Conservation (phyloP, 2,113 vertebrate species). For the Garra rufa region DNA sequence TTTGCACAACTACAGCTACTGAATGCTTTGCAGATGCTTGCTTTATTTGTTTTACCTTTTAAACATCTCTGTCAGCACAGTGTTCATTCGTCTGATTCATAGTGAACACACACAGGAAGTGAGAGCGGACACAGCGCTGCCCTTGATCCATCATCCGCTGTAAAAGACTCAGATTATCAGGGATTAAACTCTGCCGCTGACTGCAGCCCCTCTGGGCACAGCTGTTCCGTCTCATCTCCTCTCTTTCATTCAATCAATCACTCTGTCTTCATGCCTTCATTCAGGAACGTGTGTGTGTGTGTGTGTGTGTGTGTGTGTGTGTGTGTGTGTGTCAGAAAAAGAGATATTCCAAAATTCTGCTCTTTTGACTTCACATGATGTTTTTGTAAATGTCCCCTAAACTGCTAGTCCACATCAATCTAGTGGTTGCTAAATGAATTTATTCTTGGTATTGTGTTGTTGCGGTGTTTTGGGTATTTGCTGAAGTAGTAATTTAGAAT, state of each 20-base stretch:
- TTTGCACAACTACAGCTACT: too few species aligned
- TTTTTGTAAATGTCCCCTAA: neutral
- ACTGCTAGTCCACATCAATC: neutral
- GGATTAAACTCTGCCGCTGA: slow-evolving; percentile 9
- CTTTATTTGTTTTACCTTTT: neutral
- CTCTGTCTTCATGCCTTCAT: slow-evolving; percentile 2
- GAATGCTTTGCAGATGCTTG: neutral
- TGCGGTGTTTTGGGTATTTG: neutral
- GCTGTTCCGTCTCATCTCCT: slow-evolving; percentile 5
- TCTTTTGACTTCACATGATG: neutral
- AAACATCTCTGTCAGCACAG: neutral
- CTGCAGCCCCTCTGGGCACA: slow-evolving; percentile 13
- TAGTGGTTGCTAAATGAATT: neutral
- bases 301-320: too few species aligned
- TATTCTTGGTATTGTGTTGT: neutral
- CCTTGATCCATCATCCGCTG: slow-evolving; percentile 29
- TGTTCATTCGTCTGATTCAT: neutral
- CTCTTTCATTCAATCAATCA: slow-evolving; percentile 21
- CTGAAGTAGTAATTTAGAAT: neutral
- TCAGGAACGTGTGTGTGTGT: neutral
- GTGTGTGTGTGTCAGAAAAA: neutral
- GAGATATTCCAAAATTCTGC: neutral
- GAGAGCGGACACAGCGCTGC: neutral
- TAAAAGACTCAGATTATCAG: slow-evolving; percentile 21
- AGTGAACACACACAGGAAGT: neutral